Base-by-base conservation (phyloP, 2,888 invertebrate species). In the Tetramorium bicarinatum region DNA sequence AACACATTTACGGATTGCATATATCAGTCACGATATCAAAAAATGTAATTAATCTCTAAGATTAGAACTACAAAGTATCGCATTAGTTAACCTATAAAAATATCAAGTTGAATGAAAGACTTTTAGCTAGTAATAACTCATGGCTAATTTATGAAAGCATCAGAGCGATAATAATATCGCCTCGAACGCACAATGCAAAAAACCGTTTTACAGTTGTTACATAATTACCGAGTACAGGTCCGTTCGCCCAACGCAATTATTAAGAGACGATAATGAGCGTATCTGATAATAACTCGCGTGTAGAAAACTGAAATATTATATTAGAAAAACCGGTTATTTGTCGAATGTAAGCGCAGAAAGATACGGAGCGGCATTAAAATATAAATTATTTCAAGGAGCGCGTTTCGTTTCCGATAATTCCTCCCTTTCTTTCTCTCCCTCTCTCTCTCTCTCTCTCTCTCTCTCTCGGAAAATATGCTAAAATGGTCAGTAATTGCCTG, bases 121-220 rank as follows among this genome's bases (percentile, higher is more conserved):
- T 49, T 49, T 44, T 13, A 52, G 38, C 67, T 21, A 8, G 29
- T 21, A 69, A 69, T 69, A 59, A 47, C 15, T 47, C n/a, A 9
- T 3, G 21, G 34, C 13, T 56, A 67, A 6, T 69, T 77, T 79
- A 69, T 71, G 44, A 47, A 79, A 59, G 59, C 59, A 59, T 79
- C 79, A 2, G 66, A 25, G 29, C 21, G 69, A 79, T 79, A 71
- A 71, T 59, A 59, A 79, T 79, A 69, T 71, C 71, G 71, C 21
- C 44, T 54, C 66, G 11, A 47, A 75, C 29, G 54, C 56, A 21
- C 47, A 66, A 79, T 38, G 44, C 56, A 54, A 69, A 69, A 47
- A 67, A 59, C 21, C 34, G 34, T 71, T 79, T 79, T 71, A 44
- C 59, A 69, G 56, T 79, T 79, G 56, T 79, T 79, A 79, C 56